A percentile compares a stretch with the other conserved stretches of the same genome.
phyloP scores from a whole-genome alignment of 2,113 vertebrate genomes.

The human region GRCh38 chr5:143236001-143236500 shows the following conservation, averaged over 20 bases:
- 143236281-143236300: background rate
- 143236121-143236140: no score
- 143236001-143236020: no score
- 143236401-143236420: background rate
- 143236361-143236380: background rate
- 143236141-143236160: no score
- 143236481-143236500: background rate
- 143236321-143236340: background rate
- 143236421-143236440: background rate
- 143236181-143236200: no score
- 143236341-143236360: background rate
- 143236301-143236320: background rate
- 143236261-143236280: background rate
- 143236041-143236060: no score
- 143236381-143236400: background rate
- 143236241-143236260: background rate
- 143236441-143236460: rapidly evolving
- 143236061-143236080: no score
- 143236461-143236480: rapidly evolving
- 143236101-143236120: no score
- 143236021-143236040: no score
- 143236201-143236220: no score
- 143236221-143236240: no score
- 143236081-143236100: no score
- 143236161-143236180: no score